Percentiles rank a stretch among this genome's conserved stretches.
phyloP scores from a whole-genome alignment of 2,888 invertebrate genomes.

The Sesia apiformis region DNA sequence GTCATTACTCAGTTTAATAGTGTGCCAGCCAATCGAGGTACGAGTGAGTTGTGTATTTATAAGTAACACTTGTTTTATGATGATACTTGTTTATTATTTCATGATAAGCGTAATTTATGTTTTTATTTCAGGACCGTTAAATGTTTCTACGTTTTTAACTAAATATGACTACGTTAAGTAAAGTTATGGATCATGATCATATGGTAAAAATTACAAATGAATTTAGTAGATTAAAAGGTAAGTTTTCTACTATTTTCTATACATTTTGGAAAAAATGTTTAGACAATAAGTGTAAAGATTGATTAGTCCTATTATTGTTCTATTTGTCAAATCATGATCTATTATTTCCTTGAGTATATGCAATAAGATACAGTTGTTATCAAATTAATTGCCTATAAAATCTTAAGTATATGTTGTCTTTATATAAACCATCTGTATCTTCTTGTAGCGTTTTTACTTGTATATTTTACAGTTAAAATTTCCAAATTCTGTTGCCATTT shows the following conservation, averaged over 20 bases:
- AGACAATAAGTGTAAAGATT: neutral
- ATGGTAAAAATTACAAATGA: constrained; percentile 53
- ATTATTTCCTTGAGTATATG: too few relatives aligned
- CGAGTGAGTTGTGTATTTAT: neutral
- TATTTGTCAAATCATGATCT: too few relatives aligned
- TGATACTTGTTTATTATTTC: neutral
- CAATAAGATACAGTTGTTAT: too few relatives aligned
- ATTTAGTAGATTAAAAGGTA: constrained; percentile 61
- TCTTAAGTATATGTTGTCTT: too few relatives aligned
- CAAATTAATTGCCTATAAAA: too few relatives aligned
- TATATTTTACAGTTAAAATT: too few relatives aligned
- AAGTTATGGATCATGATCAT: constrained; percentile 49
- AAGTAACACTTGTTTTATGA: neutral
- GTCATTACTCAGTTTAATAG: constrained; percentile 4
- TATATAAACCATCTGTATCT: too few relatives aligned
- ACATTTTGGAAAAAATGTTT: neutral
- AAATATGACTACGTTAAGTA: constrained; percentile 45
- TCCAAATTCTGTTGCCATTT: too few relatives aligned
- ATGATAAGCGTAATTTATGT: neutral
- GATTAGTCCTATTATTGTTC: too few relatives aligned
- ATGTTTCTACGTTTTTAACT: neutral
- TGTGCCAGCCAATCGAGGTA: neutral
- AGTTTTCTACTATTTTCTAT: constrained; percentile 10
- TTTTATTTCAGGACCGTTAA: neutral
- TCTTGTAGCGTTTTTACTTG: too few relatives aligned